Evolutionary conservation across 1,140 invertebrate species (phyloP).

Genomic region (Macrocentrus cingulum): DNA sequence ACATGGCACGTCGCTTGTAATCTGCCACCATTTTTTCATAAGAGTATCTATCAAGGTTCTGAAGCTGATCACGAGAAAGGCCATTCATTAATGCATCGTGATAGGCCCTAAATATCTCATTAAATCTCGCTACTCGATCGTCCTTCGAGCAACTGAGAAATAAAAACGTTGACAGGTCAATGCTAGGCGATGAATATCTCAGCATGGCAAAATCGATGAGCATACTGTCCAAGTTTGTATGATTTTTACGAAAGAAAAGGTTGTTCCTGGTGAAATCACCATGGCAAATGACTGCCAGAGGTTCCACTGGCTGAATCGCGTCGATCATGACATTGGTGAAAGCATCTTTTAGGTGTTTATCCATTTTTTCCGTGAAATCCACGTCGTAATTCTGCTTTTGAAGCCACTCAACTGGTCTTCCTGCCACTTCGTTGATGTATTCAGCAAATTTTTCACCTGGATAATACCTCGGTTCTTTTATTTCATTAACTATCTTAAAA

Average conservation of each 20-base stretch:
- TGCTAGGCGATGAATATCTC: constrained; percentile 43
- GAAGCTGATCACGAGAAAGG: constrained; percentile 27
- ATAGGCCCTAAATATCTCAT: constrained; percentile 43
- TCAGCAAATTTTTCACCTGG: fast-evolving
- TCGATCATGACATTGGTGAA: constrained; percentile 24
- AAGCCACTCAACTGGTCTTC: constrained; percentile 25
- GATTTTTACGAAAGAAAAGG: background rate
- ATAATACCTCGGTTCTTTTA: constrained; percentile 31
- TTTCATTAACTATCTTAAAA: constrained; percentile 29
- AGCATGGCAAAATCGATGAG: constrained; percentile 53
- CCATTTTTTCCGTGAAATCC: constrained; percentile 33
- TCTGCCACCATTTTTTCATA: constrained; percentile 41
- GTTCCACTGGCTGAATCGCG: constrained; percentile 28
- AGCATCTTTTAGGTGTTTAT: constrained; percentile 21
- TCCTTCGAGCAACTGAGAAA: constrained; percentile 42
- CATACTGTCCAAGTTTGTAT: constrained; percentile 34
- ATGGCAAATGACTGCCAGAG: constrained; percentile 48
- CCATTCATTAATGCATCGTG: constrained; percentile 31
- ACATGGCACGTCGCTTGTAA: constrained; percentile 39
- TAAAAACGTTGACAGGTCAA: constrained; percentile 54
- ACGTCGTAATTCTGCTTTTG: constrained; percentile 26
- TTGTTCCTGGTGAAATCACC: constrained; percentile 46
- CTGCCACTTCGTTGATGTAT: background rate
- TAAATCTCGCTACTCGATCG: constrained; percentile 33
- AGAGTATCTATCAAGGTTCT: constrained; percentile 32